Evolutionary conservation across 2,797 vertebrate genomes (phyloP), one percentile per base, ranked within the genome.

Genomic region (Pampus argenteus): DNA sequence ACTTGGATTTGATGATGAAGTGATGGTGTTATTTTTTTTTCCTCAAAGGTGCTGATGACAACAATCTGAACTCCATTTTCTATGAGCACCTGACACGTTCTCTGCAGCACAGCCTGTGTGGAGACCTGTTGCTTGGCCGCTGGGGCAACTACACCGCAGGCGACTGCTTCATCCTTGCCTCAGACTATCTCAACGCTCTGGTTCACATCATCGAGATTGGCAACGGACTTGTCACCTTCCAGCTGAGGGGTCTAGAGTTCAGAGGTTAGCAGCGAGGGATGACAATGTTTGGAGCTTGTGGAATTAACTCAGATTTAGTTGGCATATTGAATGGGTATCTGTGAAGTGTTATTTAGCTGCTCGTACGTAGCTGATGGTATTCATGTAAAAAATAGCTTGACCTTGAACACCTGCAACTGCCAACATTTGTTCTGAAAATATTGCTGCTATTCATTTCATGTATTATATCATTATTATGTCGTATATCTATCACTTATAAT

Each of bases 51-150:
- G 97, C 98, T 10, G 98, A 99, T 81, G 98, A 99, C 92, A 99
- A 99, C 92, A 99, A 99, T 78, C 92, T 99, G 84, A 99, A 99
- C 93, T 99, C 98, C 0, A 99, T 99, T 89, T 99, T 99, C 92
- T 99, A 99, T 29, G 98, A 99, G 89, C 98, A 99, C 90, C 92
- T 99, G 91, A 99, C 98, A 0, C 96, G 98, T 74, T 99, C 98
- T n/a, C 94, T 99, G 77, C 98, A 99, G 90, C 97, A 98, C 89
- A 98, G 96, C 80, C 91, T 99, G 9, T 99, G 98, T 86, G 98
- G 98, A 63, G 98, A 99, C 74, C 91, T 99, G 78, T 91, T 98
- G 26, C 93, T 99, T 25, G 98, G 98, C 31, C 97, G 98, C 62
- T 99, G 98, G 98, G 97, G 98, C 52, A 99, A 97, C 93, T 99